Evolutionary conservation across 2,113 vertebrate species (phyloP).

Genomic region (Microcebus griseorufus): DNA sequence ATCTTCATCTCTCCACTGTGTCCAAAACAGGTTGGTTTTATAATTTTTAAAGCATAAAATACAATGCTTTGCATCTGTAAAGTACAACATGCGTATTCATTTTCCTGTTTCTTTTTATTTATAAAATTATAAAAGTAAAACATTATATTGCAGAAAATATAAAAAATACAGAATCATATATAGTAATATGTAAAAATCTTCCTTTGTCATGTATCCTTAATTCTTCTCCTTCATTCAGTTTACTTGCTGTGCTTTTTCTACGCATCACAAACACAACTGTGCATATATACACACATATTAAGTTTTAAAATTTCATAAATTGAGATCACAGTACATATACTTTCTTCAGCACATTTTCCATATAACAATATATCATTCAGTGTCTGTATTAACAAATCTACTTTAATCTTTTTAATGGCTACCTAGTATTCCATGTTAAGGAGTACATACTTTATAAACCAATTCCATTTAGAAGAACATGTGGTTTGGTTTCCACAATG

Average conservation of each 20-base stretch:
- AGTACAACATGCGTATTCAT: background rate
- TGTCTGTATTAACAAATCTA: background rate
- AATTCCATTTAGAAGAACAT: background rate
- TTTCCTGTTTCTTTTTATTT: constrained; percentile 13
- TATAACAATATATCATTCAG: background rate
- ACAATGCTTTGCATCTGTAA: constrained; percentile 15
- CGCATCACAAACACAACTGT: background rate
- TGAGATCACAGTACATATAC: background rate
- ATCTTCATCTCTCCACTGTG: background rate
- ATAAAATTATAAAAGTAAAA: constrained; percentile 6
- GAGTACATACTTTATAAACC: background rate
- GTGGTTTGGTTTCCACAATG: background rate
- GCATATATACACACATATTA: background rate
- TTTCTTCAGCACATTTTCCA: constrained; percentile 25
- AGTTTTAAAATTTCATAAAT: constrained; percentile 1
- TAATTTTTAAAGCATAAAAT: constrained; percentile 31
- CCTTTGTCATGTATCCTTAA: background rate
- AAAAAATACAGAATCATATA: background rate
- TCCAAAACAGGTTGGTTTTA: background rate
- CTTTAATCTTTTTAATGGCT: background rate
- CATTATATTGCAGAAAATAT: constrained; percentile 14
- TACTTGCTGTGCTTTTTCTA: background rate
- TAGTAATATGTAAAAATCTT: background rate
- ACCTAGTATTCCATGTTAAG: background rate
- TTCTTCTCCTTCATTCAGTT: background rate